Evolutionary conservation across 2,113 vertebrate species (phyloP), one percentile per base, ranked within the genome.

Genomic region (Megaceryle maxima): DNA sequence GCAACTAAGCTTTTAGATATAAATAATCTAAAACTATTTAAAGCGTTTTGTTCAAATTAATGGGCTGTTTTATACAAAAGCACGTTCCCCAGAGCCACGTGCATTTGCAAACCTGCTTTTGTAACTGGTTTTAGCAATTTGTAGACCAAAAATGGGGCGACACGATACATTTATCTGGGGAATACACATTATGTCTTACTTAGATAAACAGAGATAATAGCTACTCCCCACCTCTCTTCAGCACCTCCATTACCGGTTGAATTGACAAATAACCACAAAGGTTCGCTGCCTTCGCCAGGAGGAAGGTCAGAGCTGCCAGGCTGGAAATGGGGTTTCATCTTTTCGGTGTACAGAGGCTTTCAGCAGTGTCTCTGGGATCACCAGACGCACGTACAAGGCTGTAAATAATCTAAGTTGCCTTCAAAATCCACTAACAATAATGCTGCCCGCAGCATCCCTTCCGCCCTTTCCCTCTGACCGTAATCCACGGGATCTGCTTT

Each of bases 1-100:
- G 93, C 33, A 33, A 16, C 13, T 2, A 5, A 78, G 89, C 74
- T 39, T 50, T 83, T 1, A 55, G 12, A 79, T 81, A 91, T 76
- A 68, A 88, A 92, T 39, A 73, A 87, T 25, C 66, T 29, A 15
- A 11, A 91, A 83, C 91, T 74, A 77, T 66, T 94, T 72, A 88
- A 87, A 92, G 88, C 76, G 3, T 88, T 96, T 91, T 90, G 89
- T 57, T 89, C 84, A 94, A 90, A 97, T 96, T 93, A 97, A 97
- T 55, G 93, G 95, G 70, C 94, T 93, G 62, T 91, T 93, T 95
- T 68, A 69, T 25, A 75, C 53, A 50, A 57, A 69, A 83, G 64
- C 83, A 29, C 2, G 5, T 31, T 97, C 97, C 92, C 86, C 3
- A 5, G 93, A 85, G 97, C 41, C 48, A 2, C 3, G 82, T 20